phyloP scores from a whole-genome alignment of 2,113 vertebrate species.

The Oreochromis niloticus region DNA sequence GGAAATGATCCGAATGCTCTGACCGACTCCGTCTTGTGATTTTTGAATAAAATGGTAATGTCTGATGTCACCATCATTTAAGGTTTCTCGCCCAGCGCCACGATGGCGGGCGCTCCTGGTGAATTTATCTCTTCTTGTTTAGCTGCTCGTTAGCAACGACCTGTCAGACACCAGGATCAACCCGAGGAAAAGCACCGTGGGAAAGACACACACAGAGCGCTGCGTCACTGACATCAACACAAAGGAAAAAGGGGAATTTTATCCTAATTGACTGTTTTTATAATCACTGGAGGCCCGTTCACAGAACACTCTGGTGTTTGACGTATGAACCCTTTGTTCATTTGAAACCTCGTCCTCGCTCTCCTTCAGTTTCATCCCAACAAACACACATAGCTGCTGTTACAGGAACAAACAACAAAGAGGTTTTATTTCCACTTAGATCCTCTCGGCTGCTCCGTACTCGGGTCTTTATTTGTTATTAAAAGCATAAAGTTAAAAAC shows the following conservation, averaged over 20 bases:
- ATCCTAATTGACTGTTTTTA: neutral
- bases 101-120: neutral
- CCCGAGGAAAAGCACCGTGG: neutral
- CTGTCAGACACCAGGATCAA: neutral
- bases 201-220: neutral
- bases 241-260: neutral
- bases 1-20: neutral
- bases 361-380: neutral
- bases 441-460: neutral
- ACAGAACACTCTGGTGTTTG: neutral
- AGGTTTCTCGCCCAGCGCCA: neutral
- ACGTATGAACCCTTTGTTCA: neutral
- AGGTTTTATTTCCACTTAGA: neutral
- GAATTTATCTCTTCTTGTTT: neutral
- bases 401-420: neutral
- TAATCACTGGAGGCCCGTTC: neutral
- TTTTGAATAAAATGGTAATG: neutral
- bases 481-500: neutral
- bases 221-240: neutral
- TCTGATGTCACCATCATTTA: neutral
- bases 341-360: neutral
- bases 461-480: neutral
- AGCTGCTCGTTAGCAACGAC: neutral
- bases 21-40: neutral
- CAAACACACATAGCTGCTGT: neutral